Conservation (phyloP, 30 jellyfish, hydroid and myxozoan genomes). For the Aurelia sp. region DNA sequence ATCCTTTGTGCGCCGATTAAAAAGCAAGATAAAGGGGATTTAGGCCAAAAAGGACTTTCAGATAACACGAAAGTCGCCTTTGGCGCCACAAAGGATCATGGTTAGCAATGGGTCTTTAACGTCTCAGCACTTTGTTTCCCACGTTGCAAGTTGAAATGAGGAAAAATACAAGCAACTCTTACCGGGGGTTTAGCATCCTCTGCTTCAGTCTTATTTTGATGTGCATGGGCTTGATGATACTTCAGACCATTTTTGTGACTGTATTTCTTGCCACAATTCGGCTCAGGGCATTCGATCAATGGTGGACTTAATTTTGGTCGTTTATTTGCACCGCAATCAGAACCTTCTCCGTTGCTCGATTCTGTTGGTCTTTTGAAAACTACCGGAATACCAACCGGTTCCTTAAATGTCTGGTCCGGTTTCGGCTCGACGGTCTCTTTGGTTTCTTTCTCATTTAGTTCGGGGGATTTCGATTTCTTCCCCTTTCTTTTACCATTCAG, state of each 20-base stretch:
- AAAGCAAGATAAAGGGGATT: too few relatives aligned
- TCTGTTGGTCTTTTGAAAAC: constrained; percentile 65
- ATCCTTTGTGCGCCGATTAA: too few relatives aligned
- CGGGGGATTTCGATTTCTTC: constrained; percentile 52
- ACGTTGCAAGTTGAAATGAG: too few relatives aligned
- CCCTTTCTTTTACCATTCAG: constrained; percentile 52
- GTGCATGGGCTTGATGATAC: constrained; percentile 90
- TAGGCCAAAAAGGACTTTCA: too few relatives aligned
- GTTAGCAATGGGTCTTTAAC: too few relatives aligned
- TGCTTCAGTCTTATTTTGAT: constrained; percentile 61
- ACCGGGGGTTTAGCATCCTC: constrained; percentile 58
- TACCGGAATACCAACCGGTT: constrained; percentile 71
- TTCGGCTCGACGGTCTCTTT: constrained; percentile 40
- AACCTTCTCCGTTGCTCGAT: constrained; percentile 33
- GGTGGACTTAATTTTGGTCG: constrained; percentile 76
- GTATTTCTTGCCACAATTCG: constrained; percentile 85
- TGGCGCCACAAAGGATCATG: too few relatives aligned
- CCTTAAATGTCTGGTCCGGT: constrained; percentile 59
- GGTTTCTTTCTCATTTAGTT: constrained; percentile 41
- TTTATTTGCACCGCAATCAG: constrained; percentile 45
- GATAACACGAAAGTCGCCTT: too few relatives aligned
- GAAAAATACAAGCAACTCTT: background rate
- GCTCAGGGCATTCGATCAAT: constrained; percentile 92
- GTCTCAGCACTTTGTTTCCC: too few relatives aligned
- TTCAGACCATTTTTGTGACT: constrained; percentile 88